Base-by-base conservation (phyloP, 2,797 vertebrate genomes). In the Syngnathus rostellatus region DNA sequence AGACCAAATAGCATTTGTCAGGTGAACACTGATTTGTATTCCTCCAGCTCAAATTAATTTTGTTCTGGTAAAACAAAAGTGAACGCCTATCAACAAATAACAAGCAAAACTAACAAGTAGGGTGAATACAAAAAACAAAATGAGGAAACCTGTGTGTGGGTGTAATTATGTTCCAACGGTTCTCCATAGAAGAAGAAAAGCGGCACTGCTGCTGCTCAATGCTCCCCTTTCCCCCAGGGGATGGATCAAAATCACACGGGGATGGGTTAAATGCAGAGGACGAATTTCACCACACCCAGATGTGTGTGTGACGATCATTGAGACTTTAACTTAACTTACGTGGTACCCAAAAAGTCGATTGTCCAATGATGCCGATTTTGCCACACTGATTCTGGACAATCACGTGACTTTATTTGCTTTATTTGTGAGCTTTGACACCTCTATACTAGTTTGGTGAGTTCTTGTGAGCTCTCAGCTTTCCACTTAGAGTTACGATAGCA, bases 11-110 rank as follows among this genome's bases (percentile, higher is more conserved):
- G 76, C 68, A 72, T 83, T 83, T 81, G 76, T 77, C 78, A 80
- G 78, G 79, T 73, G 76, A 83, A 79, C 64, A 66, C 73, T 78
- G 76, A 83, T 86, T 85, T 87, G 80, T 81, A 86, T 89, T 87
- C 77, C 80, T 79, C 75, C 69, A 73, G 66, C 74, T 81, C 77
- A 88, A 85, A 89, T 88, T 87, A 81, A 83, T 88, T 89, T 86
- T 83, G 79, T 77, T 82, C 74, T 77, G 72, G 77, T 81, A 85
- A 87, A 81, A 85, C 75, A 83, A 83, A 86, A 83, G 38, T 72
- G 73, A 87, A 84, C 81, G 76, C 69, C 73, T 71, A 83, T 85
- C 78, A 83, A 85, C 81, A 84, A 84, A 83, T 81, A 85, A 75
- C 64, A 70, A 31, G 72, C 76, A 81, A 82, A 75, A 79, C 80